Evolutionary conservation across 2,888 invertebrate genomes (phyloP), one percentile per base, ranked within the genome.

Genomic region (Drosophila kanekoi): DNA sequence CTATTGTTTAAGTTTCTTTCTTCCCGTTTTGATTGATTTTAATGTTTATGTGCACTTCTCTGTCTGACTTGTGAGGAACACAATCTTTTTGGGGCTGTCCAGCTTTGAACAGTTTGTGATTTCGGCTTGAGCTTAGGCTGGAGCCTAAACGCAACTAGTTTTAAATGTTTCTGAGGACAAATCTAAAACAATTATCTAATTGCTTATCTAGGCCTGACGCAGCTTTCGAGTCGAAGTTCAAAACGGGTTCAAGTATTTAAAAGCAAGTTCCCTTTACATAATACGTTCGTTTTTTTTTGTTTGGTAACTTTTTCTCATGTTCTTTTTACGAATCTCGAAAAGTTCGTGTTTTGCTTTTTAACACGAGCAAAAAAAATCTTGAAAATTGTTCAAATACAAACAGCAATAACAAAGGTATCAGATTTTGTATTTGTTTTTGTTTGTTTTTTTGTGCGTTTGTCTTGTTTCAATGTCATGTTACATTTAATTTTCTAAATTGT

Each of bases 401-500:
- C 38, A 66, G 51, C 8, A 51, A 51, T 11, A 59, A 28, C 16
- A 45, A 48, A 33, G 53, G 52, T 77, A 77, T 77, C 58, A 66
- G 60, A 64, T 76, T 58, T 61, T n/a, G n/a, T n/a, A n/a, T n/a
- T n/a, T n/a, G n/a, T n/a, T n/a, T n/a, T n/a, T n/a, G n/a, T n/a
- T n/a, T n/a, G n/a, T n/a, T 69, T 60, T 41, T 59, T 48, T 48
- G 45, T 72, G 68, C 74, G 73, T 83, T 84, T 86, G 83, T 88
- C 79, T 83, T 77, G 72, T 83, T 85, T 85, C 84, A 85, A 85
- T 88, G 84, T 86, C 88, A 88, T 77, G 87, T 86, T 83, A 88
- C 84, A 88, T 71, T 77, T 77, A 75, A 52, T 79, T 60, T 54
- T 20, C 37, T 10, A 37, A 20, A 56, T 67, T 66, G 62, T 62